Evolutionary conservation across 2,888 invertebrate genomes (phyloP), one percentile per base, ranked within the genome.

Genomic region (Pollenia labialis): DNA sequence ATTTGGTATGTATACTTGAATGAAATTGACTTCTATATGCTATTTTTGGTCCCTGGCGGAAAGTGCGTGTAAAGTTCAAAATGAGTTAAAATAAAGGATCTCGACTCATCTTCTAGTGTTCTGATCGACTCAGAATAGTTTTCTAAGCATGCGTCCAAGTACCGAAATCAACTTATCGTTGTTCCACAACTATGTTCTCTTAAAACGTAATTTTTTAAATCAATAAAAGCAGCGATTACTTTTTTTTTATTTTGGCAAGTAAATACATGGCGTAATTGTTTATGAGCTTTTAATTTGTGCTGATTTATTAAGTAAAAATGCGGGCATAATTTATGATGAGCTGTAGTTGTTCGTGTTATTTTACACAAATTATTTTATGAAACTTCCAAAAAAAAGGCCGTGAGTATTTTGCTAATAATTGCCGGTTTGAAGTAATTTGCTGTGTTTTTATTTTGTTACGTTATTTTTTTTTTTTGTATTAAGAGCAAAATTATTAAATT

Each of bases 231-330:
- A 16, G 32, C 12, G 23, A 46, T 46, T 60, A 23, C 11, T 11
- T 7, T 32, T 9, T 58, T 71, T n/a, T 54, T 32, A 1, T 16
- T 58, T 64, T 56, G 18, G 14, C 1, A 74, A 58, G 56, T 68
- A 42, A 52, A 60, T 60, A 48, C 48, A 71, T 83, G 18, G 12
- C 54, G 11, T 42, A 42, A 50, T 48, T 74, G 77, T 81, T 72
- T 81, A 81, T 81, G 68, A 66, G 85, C 66, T 81, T 76, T 85
- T 85, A 81, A 85, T 81, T 80, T 85, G 54, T 42, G 74, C 42
- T 58, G n/a, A 60, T 56, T 80, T 72, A 62, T 52, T 75, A 50
- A 18, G 14, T 40, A 48, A 42, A 60, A 40, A 32, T 74, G 12
- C 50, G 60, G 60, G 32, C 16, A 68, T 56, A 18, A 58, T 68